Conservation (phyloP, 2,113 vertebrate genomes). For the Phaetusa simplex region DNA sequence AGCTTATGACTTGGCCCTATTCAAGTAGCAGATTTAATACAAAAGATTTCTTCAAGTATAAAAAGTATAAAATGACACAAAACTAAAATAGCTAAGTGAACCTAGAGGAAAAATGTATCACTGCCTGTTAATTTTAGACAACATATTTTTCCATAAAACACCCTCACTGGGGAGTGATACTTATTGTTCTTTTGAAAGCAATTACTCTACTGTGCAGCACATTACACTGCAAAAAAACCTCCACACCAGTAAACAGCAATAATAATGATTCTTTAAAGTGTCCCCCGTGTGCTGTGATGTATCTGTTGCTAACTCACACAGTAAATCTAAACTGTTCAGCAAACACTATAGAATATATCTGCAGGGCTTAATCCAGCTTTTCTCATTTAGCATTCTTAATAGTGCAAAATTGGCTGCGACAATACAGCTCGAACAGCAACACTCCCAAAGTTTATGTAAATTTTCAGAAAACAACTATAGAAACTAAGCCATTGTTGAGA, state of each 20-base stretch:
- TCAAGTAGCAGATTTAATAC: slow-evolving; percentile 12
- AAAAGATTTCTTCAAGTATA: slow-evolving; percentile 29
- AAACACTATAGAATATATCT: slow-evolving; percentile 16
- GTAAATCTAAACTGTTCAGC: slow-evolving; percentile 31
- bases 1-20: background rate
- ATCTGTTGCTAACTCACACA: slow-evolving; percentile 30
- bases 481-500: background rate
- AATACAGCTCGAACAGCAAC: background rate
- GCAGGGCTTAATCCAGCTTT: background rate
- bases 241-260: slow-evolving; percentile 49
- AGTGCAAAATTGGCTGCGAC: background rate
- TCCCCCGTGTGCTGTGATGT: slow-evolving; percentile 12
- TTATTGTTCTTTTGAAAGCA: slow-evolving; percentile 53
- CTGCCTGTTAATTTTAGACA: slow-evolving; percentile 32
- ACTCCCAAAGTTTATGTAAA: background rate
- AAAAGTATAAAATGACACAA: background rate
- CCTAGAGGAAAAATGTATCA: slow-evolving; percentile 27
- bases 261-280: slow-evolving; percentile 51
- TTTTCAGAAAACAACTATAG: background rate
- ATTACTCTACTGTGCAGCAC: slow-evolving; percentile 3
- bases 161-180: background rate
- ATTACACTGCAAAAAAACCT: background rate
- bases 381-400: slow-evolving; percentile 12
- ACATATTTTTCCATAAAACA: slow-evolving; percentile 28
- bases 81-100: background rate